Evolutionary conservation across 2,797 vertebrate genomes (phyloP).

Genomic region (Phoxinus dragarum): DNA sequence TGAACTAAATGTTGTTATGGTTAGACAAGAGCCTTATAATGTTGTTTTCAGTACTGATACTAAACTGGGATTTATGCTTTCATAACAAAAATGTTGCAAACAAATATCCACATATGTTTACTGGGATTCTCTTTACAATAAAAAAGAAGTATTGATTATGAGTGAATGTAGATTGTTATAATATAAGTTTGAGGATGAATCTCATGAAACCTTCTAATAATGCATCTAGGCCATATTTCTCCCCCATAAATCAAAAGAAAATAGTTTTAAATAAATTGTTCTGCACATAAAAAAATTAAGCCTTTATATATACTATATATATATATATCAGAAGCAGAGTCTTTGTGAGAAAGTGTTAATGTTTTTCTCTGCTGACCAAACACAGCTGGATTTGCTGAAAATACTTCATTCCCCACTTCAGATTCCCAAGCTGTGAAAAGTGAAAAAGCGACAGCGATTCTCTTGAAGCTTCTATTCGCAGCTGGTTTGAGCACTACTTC

Average conservation of each 20-base stretch:
- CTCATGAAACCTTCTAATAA: neutral
- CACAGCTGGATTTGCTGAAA: constrained; percentile 23
- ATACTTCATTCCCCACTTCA: constrained; percentile 27
- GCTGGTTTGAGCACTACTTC: constrained; percentile 20
- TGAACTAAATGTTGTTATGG: neutral
- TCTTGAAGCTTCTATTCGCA: constrained; percentile 19
- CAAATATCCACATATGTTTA: neutral
- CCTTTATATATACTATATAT: no score
- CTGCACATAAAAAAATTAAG: neutral
- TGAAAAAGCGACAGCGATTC: constrained; percentile 1
- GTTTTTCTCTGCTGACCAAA: constrained; percentile 14
- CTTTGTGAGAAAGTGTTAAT: neutral
- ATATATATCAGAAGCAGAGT: neutral
- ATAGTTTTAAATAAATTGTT: neutral
- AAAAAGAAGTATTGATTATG: neutral
- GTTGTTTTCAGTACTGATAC: neutral
- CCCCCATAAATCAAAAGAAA: neutral
- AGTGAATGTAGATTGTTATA: neutral
- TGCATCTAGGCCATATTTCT: neutral
- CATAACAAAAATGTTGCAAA: neutral
- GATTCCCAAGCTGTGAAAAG: constrained; percentile 32
- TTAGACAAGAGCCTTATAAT: neutral
- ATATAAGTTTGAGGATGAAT: neutral
- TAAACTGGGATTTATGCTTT: neutral
- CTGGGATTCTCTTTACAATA: neutral